phyloP scores from a whole-genome alignment of 2,888 invertebrate species.

The Tetanocera ferruginea region DNA sequence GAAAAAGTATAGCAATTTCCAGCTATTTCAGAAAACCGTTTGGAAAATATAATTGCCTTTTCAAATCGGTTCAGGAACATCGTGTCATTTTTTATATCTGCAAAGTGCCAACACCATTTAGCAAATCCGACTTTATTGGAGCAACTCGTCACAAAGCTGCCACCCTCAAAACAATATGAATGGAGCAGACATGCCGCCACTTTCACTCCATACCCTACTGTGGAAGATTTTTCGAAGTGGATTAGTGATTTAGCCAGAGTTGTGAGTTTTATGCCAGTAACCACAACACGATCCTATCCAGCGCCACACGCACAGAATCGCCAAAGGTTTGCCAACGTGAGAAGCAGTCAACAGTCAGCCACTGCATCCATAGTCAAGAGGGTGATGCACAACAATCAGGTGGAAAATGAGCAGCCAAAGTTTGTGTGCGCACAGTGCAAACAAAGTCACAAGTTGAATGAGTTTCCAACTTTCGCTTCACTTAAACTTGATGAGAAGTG shows the following conservation, averaged over 20 bases:
- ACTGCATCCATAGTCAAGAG: constrained; percentile 12
- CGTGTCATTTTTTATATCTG: constrained; percentile 12
- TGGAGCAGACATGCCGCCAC: constrained; percentile 27
- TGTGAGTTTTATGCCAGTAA: constrained; percentile 31
- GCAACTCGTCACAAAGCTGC: constrained; percentile 29
- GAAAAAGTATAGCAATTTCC: too few relatives aligned
- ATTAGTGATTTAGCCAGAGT: constrained; percentile 24
- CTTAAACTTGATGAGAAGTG: neutral
- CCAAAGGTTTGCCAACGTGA: neutral
- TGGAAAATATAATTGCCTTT: constrained; percentile 16
- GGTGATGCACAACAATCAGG: constrained; percentile 20
- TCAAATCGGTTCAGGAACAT: constrained; percentile 32
- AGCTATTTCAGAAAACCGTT: too few relatives aligned
- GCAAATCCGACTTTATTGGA: constrained; percentile 27
- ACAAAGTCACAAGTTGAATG: neutral
- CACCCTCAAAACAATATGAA: constrained; percentile 24
- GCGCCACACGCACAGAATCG: too few relatives aligned
- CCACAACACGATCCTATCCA: too few relatives aligned
- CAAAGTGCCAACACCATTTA: constrained; percentile 27
- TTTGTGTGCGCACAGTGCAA: constrained; percentile 15
- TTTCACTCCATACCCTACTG: constrained; percentile 36
- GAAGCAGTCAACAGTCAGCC: neutral
- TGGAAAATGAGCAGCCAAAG: neutral
- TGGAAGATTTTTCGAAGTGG: constrained; percentile 28
- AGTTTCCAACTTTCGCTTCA: neutral